Percentiles rank a stretch among this genome's conserved stretches.
phyloP scores from a whole-genome alignment of 2,113 vertebrate genomes.

The Nannospalax galili region DNA sequence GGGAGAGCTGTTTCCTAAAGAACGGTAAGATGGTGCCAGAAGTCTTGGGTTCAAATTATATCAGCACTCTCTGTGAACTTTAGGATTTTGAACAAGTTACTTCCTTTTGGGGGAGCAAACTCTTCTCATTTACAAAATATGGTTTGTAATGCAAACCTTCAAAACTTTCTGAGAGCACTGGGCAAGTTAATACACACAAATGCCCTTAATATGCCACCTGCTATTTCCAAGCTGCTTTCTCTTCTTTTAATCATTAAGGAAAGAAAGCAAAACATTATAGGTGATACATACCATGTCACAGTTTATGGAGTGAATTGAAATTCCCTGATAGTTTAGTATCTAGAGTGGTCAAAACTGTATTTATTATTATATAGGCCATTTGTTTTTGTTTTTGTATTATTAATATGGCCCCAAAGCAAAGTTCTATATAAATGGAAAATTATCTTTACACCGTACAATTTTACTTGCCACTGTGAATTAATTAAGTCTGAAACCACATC shows the following conservation, averaged over 20 bases:
- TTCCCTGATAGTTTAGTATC: slow-evolving; percentile 35
- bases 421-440: slow-evolving; percentile 48
- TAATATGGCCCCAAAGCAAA: slow-evolving; percentile 20
- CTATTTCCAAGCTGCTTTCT: slow-evolving; percentile 30
- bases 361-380: slow-evolving; percentile 51
- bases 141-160: not conserved
- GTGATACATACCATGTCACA: not conserved
- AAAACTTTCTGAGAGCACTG: slow-evolving; percentile 16
- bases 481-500: slow-evolving; percentile 60
- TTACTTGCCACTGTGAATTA: slow-evolving; percentile 49
- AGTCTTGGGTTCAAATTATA: not conserved
- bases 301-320: slow-evolving; percentile 40
- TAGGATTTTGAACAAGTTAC: not conserved
- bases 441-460: slow-evolving; percentile 35
- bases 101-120: slow-evolving; percentile 34
- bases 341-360: slow-evolving; percentile 8
- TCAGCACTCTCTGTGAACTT: not conserved
- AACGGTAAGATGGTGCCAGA: not conserved
- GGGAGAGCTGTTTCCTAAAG: not conserved
- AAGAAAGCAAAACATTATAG: not conserved
- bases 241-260: slow-evolving; percentile 38
- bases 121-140: slow-evolving; percentile 10
- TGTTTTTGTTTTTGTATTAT: slow-evolving; percentile 61
- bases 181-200: not conserved
- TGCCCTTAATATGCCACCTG: not conserved